Conservation (phyloP, 1,140 invertebrate genomes). For the Drosophila pruinosa region DNA sequence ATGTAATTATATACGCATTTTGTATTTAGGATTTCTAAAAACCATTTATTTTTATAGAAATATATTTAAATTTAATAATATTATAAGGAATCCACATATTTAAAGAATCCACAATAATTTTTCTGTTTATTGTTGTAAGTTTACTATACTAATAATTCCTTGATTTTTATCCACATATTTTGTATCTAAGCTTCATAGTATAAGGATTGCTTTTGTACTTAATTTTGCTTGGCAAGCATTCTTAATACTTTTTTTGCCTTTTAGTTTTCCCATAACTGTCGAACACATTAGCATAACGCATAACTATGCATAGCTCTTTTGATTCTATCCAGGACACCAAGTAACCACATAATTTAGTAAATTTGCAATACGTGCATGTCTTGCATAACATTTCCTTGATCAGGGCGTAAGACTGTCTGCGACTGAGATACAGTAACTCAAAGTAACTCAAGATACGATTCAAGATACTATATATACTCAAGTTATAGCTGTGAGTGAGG, state of each 20-base stretch:
- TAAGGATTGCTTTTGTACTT: neutral
- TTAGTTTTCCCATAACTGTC: constrained; percentile 27
- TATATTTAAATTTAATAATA: too few species aligned
- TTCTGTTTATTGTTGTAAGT: too few species aligned
- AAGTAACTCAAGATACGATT: constrained; percentile 22
- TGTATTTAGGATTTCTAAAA: too few species aligned
- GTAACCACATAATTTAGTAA: constrained; percentile 56
- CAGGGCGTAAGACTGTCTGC: constrained; percentile 2
- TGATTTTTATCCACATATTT: too few species aligned
- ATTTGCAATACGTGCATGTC: constrained; percentile 64
- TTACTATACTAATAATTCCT: too few species aligned
- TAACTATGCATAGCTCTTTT: neutral
- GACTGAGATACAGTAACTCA: constrained; percentile 10
- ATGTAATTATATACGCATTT: too few species aligned
- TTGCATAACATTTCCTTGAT: constrained; percentile 79
- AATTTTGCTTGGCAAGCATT: neutral
- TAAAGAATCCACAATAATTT: too few species aligned
- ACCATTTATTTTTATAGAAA: too few species aligned
- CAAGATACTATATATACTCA: neutral
- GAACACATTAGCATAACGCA: neutral
- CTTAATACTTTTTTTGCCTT: neutral
- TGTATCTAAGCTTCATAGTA: too few species aligned
- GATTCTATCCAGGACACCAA: constrained; percentile 47
- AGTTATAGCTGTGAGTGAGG: neutral
- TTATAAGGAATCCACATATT: too few species aligned